Evolutionary conservation across 2,797 vertebrate species (phyloP), one percentile per base, ranked within the genome.

Genomic region (Sebastes kiyomatsui): DNA sequence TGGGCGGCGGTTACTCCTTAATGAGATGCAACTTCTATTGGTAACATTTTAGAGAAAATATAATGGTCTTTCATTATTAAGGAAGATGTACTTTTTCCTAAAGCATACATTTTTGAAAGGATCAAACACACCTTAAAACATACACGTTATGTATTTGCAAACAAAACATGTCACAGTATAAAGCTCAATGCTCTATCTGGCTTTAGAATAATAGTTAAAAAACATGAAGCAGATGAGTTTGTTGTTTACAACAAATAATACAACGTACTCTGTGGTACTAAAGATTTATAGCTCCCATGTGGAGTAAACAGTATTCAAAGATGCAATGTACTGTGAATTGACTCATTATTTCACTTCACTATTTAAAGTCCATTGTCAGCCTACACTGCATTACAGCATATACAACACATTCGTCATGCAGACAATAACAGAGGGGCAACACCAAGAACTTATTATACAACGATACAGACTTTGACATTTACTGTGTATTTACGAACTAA

Each of bases 321-420:
- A 46, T 23, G 7, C 6, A 54, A n/a, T 46, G 23, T n/a, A 46
- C 3, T 33, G 46, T 77, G 68, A 52, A 75, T 13, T n/a, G 61
- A 61, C 20, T 68, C 60, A 73, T 79, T 79, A 85, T 74, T 76
- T 76, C 18, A 59, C 25, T 13, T 58, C 14, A 71, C 14, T 22
- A 72, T 84, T 67, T 84, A n/a, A 69, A 66, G 49, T 52, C 42
- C 38, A 65, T 22, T 38, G 33, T 55, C 61, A 77, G 66, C 42
- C 25, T 2, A 62, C 30, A n/a, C 42, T 77, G 16, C 25, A 42
- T 77, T 33, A 80, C 4, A 65, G 54, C 67, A 62, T 64, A 75
- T 38, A 81, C 64, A 77, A 79, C 10, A 70, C 75, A 85, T 88
- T 76, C 59, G 49, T 76, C 62, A 76, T 52, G 32, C 9, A 77